Base-by-base conservation (phyloP, 1,140 invertebrate species). In the Anastrepha obliqua region DNA sequence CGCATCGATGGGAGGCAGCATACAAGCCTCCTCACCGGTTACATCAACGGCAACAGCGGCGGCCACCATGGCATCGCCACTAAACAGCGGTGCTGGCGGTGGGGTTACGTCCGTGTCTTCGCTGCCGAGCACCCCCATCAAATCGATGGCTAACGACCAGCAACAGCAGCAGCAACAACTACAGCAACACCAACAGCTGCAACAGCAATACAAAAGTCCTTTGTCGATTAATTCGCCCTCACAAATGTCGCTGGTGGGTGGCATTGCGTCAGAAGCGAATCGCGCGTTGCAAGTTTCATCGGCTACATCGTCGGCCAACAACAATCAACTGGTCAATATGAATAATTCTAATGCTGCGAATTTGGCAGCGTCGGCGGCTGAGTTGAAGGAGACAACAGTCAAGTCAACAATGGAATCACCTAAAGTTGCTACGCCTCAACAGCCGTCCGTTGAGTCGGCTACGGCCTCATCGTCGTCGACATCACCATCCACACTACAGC, bases 1-100 rank as follows among this genome's bases (percentile, higher is more conserved):
- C 20, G 86, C 87, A 11, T 64, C 88, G 8, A 74, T 65, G 13
- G 88, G 85, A 15, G 87, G 87, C 29, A 85, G 60, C 44, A 13
- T 91, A 15, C 55, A 29, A 8, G 11, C 93, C 93, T 85, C 93
- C 93, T 85, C 94, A 94, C 88, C 93, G 94, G 86, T 91, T 91
- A 86, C 93, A 94, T 85, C 92, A 93, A 87, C 94, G 91, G 89
- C 90, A 93, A 62, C 93, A 92, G 87, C 90, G 91, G 15, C 92
- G 93, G 17, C 93, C 92, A 81, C 94, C 94, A 89, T 95, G 90
- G 90, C 88, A 92, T 88, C 88, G 59, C 67, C 88, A 2, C 42
- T 87, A 17, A 87, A 62, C 42, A 87, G 55, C 13, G 64, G 42
- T 8, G 78, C 58, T 4, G 85, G 42, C 4, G 44, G 47, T 44